Conservation (phyloP, 2,113 vertebrate genomes). For the Mus pahari region DNA sequence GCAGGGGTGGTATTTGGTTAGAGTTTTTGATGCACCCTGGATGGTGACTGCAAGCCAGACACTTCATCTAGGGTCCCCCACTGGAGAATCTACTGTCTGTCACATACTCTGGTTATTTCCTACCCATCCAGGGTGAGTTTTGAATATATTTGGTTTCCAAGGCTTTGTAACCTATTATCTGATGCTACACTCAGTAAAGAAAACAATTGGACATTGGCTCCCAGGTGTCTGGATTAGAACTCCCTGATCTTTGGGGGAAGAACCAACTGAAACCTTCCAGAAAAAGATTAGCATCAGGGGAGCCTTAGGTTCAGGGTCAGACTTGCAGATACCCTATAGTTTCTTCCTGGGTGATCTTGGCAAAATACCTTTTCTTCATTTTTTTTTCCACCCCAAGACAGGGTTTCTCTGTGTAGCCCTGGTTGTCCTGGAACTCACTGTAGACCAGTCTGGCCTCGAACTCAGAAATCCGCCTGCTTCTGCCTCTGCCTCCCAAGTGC, state of each 20-base stretch:
- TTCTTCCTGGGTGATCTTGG: not conserved
- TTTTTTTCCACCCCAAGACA: too few relatives aligned
- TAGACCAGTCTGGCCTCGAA: too few relatives aligned
- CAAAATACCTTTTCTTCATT: not conserved
- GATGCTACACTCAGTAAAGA: not conserved
- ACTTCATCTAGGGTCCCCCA: accelerated
- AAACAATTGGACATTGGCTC: not conserved
- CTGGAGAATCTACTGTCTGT: not conserved
- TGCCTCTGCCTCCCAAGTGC: too few relatives aligned
- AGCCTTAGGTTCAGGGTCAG: not conserved
- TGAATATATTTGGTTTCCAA: not conserved
- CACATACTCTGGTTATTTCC: not conserved
- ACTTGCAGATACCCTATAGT: not conserved
- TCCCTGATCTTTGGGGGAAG: not conserved
- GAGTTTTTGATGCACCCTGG: not conserved
- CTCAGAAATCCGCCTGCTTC: too few relatives aligned
- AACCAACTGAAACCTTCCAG: not conserved
- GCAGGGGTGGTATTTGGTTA: not conserved
- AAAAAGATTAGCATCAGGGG: not conserved
- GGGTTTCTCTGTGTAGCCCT: too few relatives aligned
- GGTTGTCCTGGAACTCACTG: too few relatives aligned
- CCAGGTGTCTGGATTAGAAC: not conserved
- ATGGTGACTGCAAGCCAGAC: too few relatives aligned
- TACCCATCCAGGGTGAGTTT: not conserved
- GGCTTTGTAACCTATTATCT: not conserved